These are phyloP conservation scores for Macrosteles quadrilineatus DNA, from an alignment of 1,140 invertebrate species.

Conservation along the genomic window DNA sequence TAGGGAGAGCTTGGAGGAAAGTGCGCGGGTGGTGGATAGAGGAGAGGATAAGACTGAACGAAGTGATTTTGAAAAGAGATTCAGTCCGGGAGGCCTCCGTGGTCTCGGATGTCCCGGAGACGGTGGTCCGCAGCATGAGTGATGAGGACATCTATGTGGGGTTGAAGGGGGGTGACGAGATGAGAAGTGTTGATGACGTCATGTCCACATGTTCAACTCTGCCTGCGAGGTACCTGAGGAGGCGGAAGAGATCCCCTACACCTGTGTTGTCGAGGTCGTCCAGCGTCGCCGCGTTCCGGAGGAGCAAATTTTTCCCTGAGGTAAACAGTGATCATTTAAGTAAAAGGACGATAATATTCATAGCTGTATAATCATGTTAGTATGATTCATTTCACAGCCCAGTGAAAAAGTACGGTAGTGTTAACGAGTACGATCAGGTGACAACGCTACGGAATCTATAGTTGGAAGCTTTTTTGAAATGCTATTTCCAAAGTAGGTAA, in stretches of 20 bases:
- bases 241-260: slow-evolving; percentile 5
- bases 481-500: too few relatives aligned
- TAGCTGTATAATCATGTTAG: too few relatives aligned
- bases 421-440: too few relatives aligned
- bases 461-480: too few relatives aligned
- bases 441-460: too few relatives aligned
- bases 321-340: slow-evolving; percentile 6
- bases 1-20: slow-evolving; percentile 27
- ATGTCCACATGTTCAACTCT: slow-evolving; percentile 18
- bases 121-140: neutral
- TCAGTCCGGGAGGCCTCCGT: neutral
- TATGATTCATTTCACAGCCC: too few relatives aligned
- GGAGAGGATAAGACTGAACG: slow-evolving; percentile 24
- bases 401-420: too few relatives aligned
- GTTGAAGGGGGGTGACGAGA: slow-evolving; percentile 3
- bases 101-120: slow-evolving; percentile 2
- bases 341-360: too few relatives aligned
- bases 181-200: slow-evolving; percentile 1
- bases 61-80: slow-evolving; percentile 29
- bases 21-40: slow-evolving; percentile 31
- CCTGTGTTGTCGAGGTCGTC: slow-evolving; percentile 29
- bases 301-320: slow-evolving; percentile 28
- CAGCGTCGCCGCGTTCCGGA: slow-evolving; percentile 25
- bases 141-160: slow-evolving; percentile 4
- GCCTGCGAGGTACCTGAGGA: neutral